A percentile compares a stretch with the other conserved stretches of the same genome.
Evolutionary conservation across 2,888 invertebrate species (phyloP).

Genomic region (Eutolmus rufibarbis): DNA sequence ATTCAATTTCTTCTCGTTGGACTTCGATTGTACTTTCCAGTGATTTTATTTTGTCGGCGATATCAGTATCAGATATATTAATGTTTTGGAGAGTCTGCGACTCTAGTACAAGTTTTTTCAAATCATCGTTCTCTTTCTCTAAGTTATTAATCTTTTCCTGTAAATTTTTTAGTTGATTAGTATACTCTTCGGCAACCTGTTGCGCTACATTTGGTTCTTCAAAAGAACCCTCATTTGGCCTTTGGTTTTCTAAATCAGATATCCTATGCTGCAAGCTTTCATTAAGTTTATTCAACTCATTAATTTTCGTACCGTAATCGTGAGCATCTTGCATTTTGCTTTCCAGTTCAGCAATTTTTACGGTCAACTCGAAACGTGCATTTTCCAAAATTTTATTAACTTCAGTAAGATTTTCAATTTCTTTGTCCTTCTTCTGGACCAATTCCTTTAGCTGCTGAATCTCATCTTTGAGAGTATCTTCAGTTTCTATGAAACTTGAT

Average conservation of each 20-base stretch:
- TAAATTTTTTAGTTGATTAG: slow-evolving; percentile 66
- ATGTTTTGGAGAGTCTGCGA: slow-evolving; percentile 48
- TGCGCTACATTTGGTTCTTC: slow-evolving; percentile 53
- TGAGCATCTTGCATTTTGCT: slow-evolving; percentile 61
- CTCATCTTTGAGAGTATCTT: slow-evolving; percentile 75
- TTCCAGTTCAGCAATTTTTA: slow-evolving; percentile 63
- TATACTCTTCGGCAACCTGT: slow-evolving; percentile 62
- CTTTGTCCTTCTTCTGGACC: slow-evolving; percentile 67
- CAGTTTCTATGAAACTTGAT: slow-evolving; percentile 75
- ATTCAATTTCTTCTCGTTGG: slow-evolving; percentile 61
- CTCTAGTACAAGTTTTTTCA: slow-evolving; percentile 64
- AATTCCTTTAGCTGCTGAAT: slow-evolving; percentile 67
- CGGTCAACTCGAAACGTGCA: slow-evolving; percentile 64
- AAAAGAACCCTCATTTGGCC: slow-evolving; percentile 50
- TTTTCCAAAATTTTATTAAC: slow-evolving; percentile 66
- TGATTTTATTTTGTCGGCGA: slow-evolving; percentile 53
- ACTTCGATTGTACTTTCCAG: slow-evolving; percentile 64
- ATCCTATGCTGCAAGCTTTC: slow-evolving; percentile 53
- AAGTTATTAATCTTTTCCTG: slow-evolving; percentile 66
- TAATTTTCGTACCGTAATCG: slow-evolving; percentile 53
- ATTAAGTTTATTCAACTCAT: slow-evolving; percentile 51
- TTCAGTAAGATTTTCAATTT: slow-evolving; percentile 67
- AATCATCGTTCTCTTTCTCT: slow-evolving; percentile 65
- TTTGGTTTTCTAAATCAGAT: slow-evolving; percentile 59
- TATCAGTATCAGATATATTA: slow-evolving; percentile 25